Base-by-base conservation (phyloP, 2,888 invertebrate genomes). In the Balanococcus diminutus region DNA sequence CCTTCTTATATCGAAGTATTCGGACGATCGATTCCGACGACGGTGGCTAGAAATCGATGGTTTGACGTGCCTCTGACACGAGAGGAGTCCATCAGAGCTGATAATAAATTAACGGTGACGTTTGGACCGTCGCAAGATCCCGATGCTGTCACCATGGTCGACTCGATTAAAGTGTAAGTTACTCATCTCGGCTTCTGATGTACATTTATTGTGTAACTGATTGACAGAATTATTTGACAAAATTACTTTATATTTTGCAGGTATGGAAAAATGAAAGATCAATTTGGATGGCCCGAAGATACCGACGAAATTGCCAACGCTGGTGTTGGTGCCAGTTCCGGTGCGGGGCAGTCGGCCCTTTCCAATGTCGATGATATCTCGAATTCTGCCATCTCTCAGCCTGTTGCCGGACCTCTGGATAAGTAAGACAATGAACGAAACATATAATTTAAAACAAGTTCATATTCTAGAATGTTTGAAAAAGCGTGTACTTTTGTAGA, bases 211-310 rank as follows among this genome's bases (percentile, higher is more conserved):
- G 4, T 36, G 4, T 36, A 36, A 36, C 3, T 36, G 36, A 36
- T 36, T 36, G 16, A 42, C 19, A 3, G 19, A 36, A 36, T 3
- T 51, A 19, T n/a, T 3, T 51, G 6, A 51, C 46, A 22, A 22
- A 42, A 42, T 46, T n/a, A n/a, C n/a, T 31, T 0, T 82, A 39
- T 46, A 42, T 31, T 75, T 86, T 89, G 36, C 88, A 94, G 94
- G 89, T 98, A 98, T 89, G 97, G 97, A 0, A 98, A 97, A 91
- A 96, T 96, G 0, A 98, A 98, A 90, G 98, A 98, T 89, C 92
- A 95, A 0, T 98, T 98, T 89, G 98, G 98, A 67, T 98, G 98
- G 98, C 98, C 98, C 0, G 98, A 98, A 89, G 98, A 98, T 89
- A 94, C 93, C 9, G 98, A 98, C 89, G 98, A 98, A 87, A 90